Percentiles rank a stretch among this genome's conserved stretches.
phyloP scores from a whole-genome alignment of 2,888 invertebrate species.

The Harmothoe impar region DNA sequence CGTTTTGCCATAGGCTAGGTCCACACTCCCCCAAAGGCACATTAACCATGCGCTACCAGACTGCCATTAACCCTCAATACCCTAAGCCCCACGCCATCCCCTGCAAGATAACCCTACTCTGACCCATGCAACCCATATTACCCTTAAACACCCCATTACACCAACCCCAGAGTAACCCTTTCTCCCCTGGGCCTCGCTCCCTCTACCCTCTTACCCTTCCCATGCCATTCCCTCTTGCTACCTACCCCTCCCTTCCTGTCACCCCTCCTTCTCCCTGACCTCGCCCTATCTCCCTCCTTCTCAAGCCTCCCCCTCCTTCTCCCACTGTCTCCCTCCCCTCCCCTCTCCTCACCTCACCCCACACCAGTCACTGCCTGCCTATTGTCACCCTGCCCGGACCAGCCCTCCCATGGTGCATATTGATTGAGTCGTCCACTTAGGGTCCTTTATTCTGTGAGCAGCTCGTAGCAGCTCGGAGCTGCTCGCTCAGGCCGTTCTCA shows the following conservation, averaged over 20 bases:
- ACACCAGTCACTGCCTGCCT: neutral
- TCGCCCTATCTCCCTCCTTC: neutral
- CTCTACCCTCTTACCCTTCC: neutral
- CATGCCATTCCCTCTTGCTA: neutral
- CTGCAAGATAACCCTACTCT: too few species aligned
- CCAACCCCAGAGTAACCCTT: neutral
- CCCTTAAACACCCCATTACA: neutral
- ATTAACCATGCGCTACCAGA: too few species aligned
- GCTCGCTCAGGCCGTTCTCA: neutral
- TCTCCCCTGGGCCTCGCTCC: neutral
- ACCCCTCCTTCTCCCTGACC: neutral
- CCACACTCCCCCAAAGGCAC: too few species aligned
- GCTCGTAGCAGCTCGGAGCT: neutral
- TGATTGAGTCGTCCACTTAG: conserved; percentile 19
- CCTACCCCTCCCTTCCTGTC: neutral
- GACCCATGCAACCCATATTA: too few species aligned
- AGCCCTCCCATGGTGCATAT: neutral
- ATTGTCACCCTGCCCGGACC: neutral
- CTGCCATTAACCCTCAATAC: too few species aligned
- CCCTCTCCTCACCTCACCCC: neutral
- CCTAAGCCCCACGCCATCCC: too few species aligned
- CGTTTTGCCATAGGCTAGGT: too few species aligned
- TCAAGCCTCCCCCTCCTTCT: too few species aligned
- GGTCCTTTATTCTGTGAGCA: neutral
- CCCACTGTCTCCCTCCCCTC: neutral